Conservation (phyloP, 1,140 invertebrate species). For the Drosophila triauraria region DNA sequence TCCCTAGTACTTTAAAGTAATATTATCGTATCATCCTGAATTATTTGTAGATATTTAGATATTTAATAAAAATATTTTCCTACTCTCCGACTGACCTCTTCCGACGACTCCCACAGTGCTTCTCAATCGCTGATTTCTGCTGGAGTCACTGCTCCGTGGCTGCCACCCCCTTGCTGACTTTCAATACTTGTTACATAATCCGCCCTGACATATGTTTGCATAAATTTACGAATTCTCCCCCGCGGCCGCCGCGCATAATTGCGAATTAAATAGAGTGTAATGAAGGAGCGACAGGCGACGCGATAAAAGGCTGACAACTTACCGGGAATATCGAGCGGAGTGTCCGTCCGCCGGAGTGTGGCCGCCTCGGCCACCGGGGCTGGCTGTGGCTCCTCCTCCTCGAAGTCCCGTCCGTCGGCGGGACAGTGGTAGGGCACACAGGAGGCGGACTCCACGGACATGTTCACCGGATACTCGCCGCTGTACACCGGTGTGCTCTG, state of each 20-base stretch:
- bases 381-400: slow-evolving; percentile 59
- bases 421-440: slow-evolving; percentile 77
- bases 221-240: slow-evolving; percentile 61
- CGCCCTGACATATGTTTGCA: slow-evolving; percentile 78
- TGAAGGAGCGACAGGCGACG: slow-evolving; percentile 42
- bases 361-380: slow-evolving; percentile 2
- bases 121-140: slow-evolving; percentile 19
- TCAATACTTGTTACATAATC: slow-evolving; percentile 74
- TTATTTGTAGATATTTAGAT: too few relatives aligned
- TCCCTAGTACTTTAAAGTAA: too few relatives aligned
- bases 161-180: slow-evolving; percentile 34
- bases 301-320: slow-evolving; percentile 60
- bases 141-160: slow-evolving; percentile 7
- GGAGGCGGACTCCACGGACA: slow-evolving; percentile 79
- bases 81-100: background rate
- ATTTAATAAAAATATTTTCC: too few relatives aligned
- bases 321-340: slow-evolving; percentile 59
- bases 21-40: too few relatives aligned
- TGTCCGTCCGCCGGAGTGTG: slow-evolving; percentile 18
- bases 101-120: slow-evolving; percentile 31
- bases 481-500: slow-evolving; percentile 79
- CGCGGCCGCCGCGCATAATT: slow-evolving; percentile 63
- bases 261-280: slow-evolving; percentile 75
- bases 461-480: slow-evolving; percentile 75
- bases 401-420: slow-evolving; percentile 65